phyloP scores from a whole-genome alignment of 2,888 invertebrate genomes.

The Drepana falcataria region DNA sequence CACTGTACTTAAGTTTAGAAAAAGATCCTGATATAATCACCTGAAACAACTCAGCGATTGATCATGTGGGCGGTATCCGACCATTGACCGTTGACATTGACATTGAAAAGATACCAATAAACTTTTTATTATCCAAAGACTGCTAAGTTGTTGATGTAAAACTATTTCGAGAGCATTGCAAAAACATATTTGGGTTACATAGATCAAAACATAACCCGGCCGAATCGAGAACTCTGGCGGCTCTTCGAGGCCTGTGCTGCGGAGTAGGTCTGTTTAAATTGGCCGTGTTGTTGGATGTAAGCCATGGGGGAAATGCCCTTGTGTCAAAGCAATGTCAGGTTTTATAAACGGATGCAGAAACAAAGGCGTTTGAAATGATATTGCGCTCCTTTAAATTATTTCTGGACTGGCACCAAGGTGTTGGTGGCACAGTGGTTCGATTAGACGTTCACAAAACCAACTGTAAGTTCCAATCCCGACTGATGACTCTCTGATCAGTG shows the following conservation, averaged over 20 bases:
- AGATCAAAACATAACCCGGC: not conserved
- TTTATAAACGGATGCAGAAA: conserved; percentile 36
- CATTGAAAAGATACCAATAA: not conserved
- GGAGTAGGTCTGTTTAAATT: conserved; percentile 7
- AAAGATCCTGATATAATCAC: too few relatives aligned
- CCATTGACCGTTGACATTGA: not conserved
- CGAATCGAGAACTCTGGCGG: not conserved
- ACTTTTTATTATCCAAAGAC: not conserved
- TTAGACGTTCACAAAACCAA: not conserved
- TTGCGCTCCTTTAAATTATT: conserved; percentile 19
- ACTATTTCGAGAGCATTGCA: not conserved
- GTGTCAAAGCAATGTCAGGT: conserved; percentile 54
- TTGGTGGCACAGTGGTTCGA: conserved; percentile 6
- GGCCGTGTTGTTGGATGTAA: conserved; percentile 36
- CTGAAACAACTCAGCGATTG: too few relatives aligned
- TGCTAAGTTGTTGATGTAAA: not conserved
- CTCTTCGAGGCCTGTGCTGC: not conserved
- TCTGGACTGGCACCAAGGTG: not conserved
- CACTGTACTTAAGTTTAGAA: too few relatives aligned
- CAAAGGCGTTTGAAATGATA: conserved; percentile 17
- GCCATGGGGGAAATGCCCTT: conserved; percentile 60
- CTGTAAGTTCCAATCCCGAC: too few relatives aligned
- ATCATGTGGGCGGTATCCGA: not conserved
- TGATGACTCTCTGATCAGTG: too few relatives aligned
- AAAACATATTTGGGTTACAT: not conserved